phyloP scores from a whole-genome alignment of 2,888 invertebrate genomes.

The Coelogynopora nodosa region DNA sequence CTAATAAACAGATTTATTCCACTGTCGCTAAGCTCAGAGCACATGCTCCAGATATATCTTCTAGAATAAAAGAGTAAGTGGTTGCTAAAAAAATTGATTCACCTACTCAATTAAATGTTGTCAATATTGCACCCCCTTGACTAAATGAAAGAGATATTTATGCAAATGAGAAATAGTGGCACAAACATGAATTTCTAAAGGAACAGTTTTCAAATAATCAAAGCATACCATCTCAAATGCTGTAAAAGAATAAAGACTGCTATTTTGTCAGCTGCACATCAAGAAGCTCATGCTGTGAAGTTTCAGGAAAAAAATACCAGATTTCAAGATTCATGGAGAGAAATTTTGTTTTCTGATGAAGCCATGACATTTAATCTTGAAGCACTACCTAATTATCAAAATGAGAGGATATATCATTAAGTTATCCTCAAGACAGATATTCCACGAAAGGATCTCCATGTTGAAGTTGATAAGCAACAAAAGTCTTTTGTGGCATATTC shows the following conservation, averaged over 20 bases:
- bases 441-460: not conserved
- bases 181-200: not conserved
- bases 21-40: not conserved
- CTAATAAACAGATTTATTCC: not conserved
- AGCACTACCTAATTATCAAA: not conserved
- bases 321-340: constrained; percentile 1
- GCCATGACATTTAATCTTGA: not conserved
- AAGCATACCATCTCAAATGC: not conserved
- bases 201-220: not conserved
- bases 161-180: not conserved
- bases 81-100: too few relatives aligned
- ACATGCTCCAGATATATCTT: too few relatives aligned
- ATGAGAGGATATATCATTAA: not conserved
- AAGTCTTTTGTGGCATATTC: not conserved
- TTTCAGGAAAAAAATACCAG: not conserved
- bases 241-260: not conserved
- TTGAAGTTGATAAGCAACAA: not conserved
- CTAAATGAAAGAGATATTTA: too few relatives aligned
- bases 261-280: not conserved
- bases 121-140: too few relatives aligned
- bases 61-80: too few relatives aligned
- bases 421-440: not conserved
- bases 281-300: not conserved
- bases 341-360: constrained; percentile 16
- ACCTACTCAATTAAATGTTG: too few relatives aligned